Conservation (phyloP, 2,113 vertebrate genomes). For the Eclectus roratus region DNA sequence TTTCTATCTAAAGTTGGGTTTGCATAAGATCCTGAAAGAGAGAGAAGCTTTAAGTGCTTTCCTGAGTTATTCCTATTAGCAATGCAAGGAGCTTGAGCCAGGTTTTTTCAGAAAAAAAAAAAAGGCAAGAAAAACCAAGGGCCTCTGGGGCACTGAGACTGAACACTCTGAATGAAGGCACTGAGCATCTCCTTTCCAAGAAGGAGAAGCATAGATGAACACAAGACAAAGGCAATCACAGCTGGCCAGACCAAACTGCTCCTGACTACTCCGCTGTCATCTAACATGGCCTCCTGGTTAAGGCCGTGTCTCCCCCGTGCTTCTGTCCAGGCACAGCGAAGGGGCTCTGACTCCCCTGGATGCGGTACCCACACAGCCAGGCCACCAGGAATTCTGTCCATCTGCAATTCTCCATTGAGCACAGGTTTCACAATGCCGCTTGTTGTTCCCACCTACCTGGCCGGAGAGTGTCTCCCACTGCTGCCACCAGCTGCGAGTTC, state of each 20-base stretch:
- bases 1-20: background rate
- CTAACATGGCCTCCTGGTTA: background rate
- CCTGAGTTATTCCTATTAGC: background rate
- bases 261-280: background rate
- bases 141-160: accelerated
- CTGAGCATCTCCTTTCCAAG: background rate
- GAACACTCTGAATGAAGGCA: background rate
- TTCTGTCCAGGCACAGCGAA: background rate
- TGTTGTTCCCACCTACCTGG: background rate
- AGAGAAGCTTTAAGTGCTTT: background rate
- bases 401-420: background rate
- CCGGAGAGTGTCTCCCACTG: accelerated
- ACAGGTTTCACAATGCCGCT: background rate
- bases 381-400: background rate
- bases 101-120: background rate
- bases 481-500: background rate
- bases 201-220: background rate
- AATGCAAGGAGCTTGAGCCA: background rate
- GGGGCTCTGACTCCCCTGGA: accelerated
- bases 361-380: background rate
- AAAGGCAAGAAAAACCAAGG: background rate
- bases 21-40: background rate
- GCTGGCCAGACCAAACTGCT: background rate
- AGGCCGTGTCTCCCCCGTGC: background rate
- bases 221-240: background rate